Conservation (phyloP, 2,888 invertebrate species). For the Ennomos quercinarius region DNA sequence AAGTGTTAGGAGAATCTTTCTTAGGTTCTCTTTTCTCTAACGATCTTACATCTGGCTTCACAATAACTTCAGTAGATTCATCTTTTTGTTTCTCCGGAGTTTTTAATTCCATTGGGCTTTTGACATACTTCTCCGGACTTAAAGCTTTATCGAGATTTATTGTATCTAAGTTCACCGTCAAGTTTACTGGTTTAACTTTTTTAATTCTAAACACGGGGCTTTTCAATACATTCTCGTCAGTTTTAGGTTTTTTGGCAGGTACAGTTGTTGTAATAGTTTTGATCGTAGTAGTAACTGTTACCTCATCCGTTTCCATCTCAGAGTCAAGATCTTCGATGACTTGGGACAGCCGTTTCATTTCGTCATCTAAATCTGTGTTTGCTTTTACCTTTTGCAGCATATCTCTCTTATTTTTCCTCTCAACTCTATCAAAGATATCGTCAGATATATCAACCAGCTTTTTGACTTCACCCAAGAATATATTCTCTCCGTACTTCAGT, state of each 20-base stretch:
- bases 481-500: conserved; percentile 79
- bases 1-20: conserved; percentile 46
- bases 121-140: conserved; percentile 32
- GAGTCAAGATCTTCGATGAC: conserved; percentile 75
- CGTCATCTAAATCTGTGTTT: conserved; percentile 70
- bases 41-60: conserved; percentile 55
- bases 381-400: conserved; percentile 60
- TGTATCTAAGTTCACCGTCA: conserved; percentile 48
- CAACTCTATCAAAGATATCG: conserved; percentile 60
- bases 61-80: conserved; percentile 54
- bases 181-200: conserved; percentile 69
- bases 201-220: conserved; percentile 73
- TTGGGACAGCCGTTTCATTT: conserved; percentile 77
- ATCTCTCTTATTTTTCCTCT: conserved; percentile 62
- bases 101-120: conserved; percentile 24
- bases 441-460: conserved; percentile 69
- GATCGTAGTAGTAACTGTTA: conserved; percentile 50
- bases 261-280: conserved; percentile 48
- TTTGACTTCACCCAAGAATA: conserved; percentile 75
- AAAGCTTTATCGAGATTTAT: conserved; percentile 41
- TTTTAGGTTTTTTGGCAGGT: conserved; percentile 49
- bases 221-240: conserved; percentile 57
- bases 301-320: conserved; percentile 54
- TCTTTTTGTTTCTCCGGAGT: conserved; percentile 64
- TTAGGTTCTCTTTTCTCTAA: conserved; percentile 14